Conservation (phyloP, 2,888 invertebrate genomes). For the Prosapia bicincta region DNA sequence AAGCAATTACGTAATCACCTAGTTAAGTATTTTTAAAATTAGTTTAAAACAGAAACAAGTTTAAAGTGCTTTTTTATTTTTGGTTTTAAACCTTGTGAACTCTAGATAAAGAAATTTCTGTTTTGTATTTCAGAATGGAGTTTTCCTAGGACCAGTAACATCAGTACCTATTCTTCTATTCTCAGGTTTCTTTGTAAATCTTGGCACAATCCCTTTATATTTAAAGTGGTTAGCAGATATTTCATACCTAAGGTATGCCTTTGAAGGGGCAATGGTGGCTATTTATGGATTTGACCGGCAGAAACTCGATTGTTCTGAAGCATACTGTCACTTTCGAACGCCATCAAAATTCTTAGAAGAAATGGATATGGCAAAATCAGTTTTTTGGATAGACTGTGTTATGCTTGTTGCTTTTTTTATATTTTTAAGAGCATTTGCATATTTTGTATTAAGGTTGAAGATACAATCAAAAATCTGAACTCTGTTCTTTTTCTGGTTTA, state of each 20-base stretch:
- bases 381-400: conserved; percentile 73
- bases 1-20: too few species aligned
- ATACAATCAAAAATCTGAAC: conserved; percentile 6
- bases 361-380: conserved; percentile 75
- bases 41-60: too few species aligned
- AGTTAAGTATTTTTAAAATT: neutral
- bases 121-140: conserved; percentile 51
- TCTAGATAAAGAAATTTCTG: neutral
- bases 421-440: conserved; percentile 71
- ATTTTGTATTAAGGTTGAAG: conserved; percentile 61
- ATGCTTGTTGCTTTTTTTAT: conserved; percentile 79
- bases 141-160: conserved; percentile 79
- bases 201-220: conserved; percentile 86
- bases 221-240: conserved; percentile 86
- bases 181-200: conserved; percentile 92
- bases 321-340: conserved; percentile 46
- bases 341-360: conserved; percentile 62
- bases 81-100: too few species aligned
- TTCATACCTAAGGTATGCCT: conserved; percentile 87
- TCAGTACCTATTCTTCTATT: conserved; percentile 89
- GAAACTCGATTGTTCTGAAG: conserved; percentile 75
- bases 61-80: too few species aligned
- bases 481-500: too few species aligned
- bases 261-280: conserved; percentile 87
- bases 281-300: conserved; percentile 86